Conservation (phyloP, 2,888 invertebrate genomes). For the Drosophila nr. medialis region DNA sequence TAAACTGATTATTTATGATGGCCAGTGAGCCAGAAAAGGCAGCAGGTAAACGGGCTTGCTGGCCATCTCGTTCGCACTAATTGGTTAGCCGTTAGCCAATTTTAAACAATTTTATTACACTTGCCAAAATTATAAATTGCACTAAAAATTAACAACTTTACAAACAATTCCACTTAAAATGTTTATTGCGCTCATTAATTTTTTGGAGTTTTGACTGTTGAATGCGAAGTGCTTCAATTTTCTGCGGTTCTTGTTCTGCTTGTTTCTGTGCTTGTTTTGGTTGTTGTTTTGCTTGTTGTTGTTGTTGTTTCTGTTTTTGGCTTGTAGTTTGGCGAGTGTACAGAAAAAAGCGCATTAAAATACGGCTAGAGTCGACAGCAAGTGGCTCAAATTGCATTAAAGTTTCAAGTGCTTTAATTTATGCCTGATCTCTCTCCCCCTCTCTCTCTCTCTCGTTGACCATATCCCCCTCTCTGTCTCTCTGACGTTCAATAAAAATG, state of each 20-base stretch:
- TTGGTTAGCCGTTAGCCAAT: constrained; percentile 51
- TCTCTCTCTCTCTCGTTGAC: not conserved
- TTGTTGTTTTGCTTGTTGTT: constrained; percentile 21
- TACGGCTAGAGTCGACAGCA: constrained; percentile 23
- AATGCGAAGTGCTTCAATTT: constrained; percentile 39
- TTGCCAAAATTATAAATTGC: constrained; percentile 80
- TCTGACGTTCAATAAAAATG: constrained; percentile 47
- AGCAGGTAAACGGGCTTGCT: constrained; percentile 32
- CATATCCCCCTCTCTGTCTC: not conserved
- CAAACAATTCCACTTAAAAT: constrained; percentile 81
- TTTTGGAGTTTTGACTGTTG: constrained; percentile 62
- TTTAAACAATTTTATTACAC: constrained; percentile 76
- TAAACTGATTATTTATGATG: constrained; percentile 78
- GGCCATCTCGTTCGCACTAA: not conserved
- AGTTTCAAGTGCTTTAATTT: constrained; percentile 75
- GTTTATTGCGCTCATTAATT: constrained; percentile 81
- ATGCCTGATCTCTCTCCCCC: not conserved
- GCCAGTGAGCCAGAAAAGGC: constrained; percentile 21
- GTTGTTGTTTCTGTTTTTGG: constrained; percentile 2
- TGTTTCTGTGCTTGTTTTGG: constrained; percentile 10
- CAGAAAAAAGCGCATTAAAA: constrained; percentile 30
- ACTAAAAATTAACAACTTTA: constrained; percentile 81
- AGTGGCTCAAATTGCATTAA: constrained; percentile 68
- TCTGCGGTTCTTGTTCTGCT: constrained; percentile 14
- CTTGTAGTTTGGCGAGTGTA: constrained; percentile 37